A percentile compares a stretch with the other conserved stretches of the same genome.
phyloP scores from a whole-genome alignment of 2,888 invertebrate species.

The Caenorhabditis auriculariae region DNA sequence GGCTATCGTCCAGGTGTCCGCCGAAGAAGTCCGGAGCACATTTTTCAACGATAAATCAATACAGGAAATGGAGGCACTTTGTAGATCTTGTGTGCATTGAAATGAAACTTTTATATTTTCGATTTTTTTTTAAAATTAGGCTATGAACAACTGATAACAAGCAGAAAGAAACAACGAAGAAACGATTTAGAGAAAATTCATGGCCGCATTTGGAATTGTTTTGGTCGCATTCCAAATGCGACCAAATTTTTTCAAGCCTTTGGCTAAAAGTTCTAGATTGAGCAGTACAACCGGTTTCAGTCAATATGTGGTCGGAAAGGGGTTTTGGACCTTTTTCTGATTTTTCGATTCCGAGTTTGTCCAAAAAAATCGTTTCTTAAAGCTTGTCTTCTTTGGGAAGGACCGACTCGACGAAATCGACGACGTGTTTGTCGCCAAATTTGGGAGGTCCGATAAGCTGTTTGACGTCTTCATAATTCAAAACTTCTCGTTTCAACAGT shows the following conservation, averaged over 20 bases:
- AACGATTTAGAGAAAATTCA: too few species aligned
- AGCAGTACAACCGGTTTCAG: too few species aligned
- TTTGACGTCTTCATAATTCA: slow-evolving; percentile 75
- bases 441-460: slow-evolving; percentile 85
- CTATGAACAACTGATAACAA: too few species aligned
- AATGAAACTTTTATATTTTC: too few species aligned
- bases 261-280: too few species aligned
- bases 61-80: slow-evolving; percentile 4
- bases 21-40: slow-evolving; percentile 9
- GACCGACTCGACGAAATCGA: slow-evolving; percentile 38
- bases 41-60: slow-evolving; percentile 8
- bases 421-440: slow-evolving; percentile 61
- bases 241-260: too few species aligned
- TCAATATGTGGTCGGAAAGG: too few species aligned
- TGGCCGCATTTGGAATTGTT: too few species aligned
- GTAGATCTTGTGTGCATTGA: slow-evolving; percentile 18
- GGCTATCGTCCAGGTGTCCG: slow-evolving; percentile 11
- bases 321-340: neutral
- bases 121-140: too few species aligned
- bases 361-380: too few species aligned
- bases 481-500: slow-evolving; percentile 66
- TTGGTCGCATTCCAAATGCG: too few species aligned
- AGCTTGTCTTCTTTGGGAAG: slow-evolving; percentile 26
- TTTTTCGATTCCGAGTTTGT: neutral
- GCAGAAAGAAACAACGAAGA: too few species aligned